Evolutionary conservation across 1,140 invertebrate genomes (phyloP).

Genomic region (Brachionus rotundiformis): DNA sequence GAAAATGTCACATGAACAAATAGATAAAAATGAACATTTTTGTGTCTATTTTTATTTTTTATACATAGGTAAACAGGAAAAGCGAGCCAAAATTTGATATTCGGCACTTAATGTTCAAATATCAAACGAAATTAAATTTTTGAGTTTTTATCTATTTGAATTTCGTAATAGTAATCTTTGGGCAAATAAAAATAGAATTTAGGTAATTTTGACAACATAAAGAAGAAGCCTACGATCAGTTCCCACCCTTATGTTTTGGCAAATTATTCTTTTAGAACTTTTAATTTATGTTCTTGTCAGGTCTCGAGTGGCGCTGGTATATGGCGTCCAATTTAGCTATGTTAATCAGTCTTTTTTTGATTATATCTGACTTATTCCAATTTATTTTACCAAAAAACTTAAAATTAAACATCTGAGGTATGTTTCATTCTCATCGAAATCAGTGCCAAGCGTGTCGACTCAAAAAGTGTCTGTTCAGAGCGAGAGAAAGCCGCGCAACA

Average conservation of each 20-base stretch:
- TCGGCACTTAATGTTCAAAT: too few relatives aligned
- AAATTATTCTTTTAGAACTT: too few relatives aligned
- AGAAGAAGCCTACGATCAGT: too few relatives aligned
- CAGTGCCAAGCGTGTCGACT: conserved; percentile 95
- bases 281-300: too few relatives aligned
- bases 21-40: neutral
- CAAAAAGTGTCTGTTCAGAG: conserved; percentile 98
- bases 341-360: too few relatives aligned
- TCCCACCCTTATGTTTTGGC: too few relatives aligned
- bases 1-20: conserved; percentile 6
- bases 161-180: neutral
- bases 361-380: too few relatives aligned
- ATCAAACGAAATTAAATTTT: neutral
- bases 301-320: too few relatives aligned
- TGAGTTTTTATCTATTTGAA: neutral
- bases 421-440: conserved; percentile 94
- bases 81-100: neutral
- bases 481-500: conserved; percentile 95
- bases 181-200: neutral
- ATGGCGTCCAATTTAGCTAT: too few relatives aligned
- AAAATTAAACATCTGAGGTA: too few relatives aligned
- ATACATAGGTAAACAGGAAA: neutral
- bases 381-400: too few relatives aligned
- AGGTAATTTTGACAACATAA: neutral
- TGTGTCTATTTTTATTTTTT: neutral